phyloP scores from a whole-genome alignment of 1,140 invertebrate genomes.

The Ditylenchus dipsaci region DNA sequence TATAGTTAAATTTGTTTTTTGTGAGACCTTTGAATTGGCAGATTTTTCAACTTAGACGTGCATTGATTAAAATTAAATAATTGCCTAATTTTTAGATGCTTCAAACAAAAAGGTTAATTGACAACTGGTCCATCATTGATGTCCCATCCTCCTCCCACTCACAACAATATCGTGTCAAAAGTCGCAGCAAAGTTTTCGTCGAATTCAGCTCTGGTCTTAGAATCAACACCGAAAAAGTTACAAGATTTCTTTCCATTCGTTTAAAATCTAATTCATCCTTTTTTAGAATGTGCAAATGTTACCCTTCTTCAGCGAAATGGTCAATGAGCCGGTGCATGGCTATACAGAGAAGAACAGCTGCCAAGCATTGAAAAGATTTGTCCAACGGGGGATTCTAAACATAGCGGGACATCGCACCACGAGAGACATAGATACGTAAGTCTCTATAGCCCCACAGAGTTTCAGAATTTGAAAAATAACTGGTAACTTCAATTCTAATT shows the following conservation, averaged over 20 bases:
- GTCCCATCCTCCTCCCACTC: no score
- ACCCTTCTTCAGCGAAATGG: not conserved
- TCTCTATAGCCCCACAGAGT: no score
- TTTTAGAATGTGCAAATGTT: not conserved
- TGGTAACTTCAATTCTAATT: not conserved
- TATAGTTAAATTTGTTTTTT: no score
- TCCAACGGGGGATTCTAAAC: not conserved
- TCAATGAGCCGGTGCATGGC: not conserved
- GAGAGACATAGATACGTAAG: not conserved
- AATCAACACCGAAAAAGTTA: not conserved
- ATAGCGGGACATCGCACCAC: not conserved
- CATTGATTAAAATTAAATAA: no score
- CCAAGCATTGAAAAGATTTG: not conserved
- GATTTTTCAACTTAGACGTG: no score
- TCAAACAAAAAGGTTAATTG: no score
- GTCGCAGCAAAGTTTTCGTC: not conserved
- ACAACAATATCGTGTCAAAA: no score
- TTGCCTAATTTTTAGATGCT: no score
- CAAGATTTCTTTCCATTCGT: no score
- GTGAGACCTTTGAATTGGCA: no score
- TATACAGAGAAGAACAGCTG: slow-evolving; percentile 1
- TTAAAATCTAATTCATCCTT: not conserved
- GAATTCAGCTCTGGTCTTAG: not conserved
- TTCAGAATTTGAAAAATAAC: not conserved
- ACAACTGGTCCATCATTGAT: no score